Evolutionary conservation across 2,888 invertebrate genomes (phyloP), one percentile per base, ranked within the genome.

Genomic region (Agonopterix alstromeriana): DNA sequence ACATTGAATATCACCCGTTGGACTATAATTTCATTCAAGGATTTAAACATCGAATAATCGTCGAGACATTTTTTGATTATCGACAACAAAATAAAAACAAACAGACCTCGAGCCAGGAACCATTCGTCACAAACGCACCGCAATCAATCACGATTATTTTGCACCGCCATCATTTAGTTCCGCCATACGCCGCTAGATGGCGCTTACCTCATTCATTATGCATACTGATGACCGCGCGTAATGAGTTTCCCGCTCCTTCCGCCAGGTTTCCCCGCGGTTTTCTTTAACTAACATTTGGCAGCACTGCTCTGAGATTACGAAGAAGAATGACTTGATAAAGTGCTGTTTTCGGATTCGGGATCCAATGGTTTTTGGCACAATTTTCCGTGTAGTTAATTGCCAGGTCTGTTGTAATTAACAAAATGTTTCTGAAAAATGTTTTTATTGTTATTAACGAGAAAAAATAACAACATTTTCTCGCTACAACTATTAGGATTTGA

Each of bases 151-250:
- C 57, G 35, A 60, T 56, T 55, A 52, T 40, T 36, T n/a, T 27
- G 35, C 42, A 10, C 51, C 53, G 54, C 69, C 68, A 68, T 74
- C 67, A 77, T 67, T 70, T 71, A 79, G 84, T 86, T 77, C 75
- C 55, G 65, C 70, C 70, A 60, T 66, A 63, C 65, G 55, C 71
- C 74, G 73, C 67, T 79, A 83, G 87, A 78, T 86, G 85, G 82
- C 73, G 76, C 61, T 67, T 51, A 70, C 66, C 91, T 92, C 90
- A 92, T 93, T 92, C 89, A 92, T 93, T 93, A 93, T 93, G 93
- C 91, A 93, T 93, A 93, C 93, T 93, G 92, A 92, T 93, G 93
- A 92, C 92, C 85, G 78, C 72, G 75, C 47, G 85, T 91, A 93
- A 93, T 92, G 92, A 93, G 90, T 58, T 55, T 61, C 58, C 11